Percentiles rank a stretch among this genome's conserved stretches.
Evolutionary conservation across 2,888 invertebrate species (phyloP).

Genomic region (Hyalella azteca): DNA sequence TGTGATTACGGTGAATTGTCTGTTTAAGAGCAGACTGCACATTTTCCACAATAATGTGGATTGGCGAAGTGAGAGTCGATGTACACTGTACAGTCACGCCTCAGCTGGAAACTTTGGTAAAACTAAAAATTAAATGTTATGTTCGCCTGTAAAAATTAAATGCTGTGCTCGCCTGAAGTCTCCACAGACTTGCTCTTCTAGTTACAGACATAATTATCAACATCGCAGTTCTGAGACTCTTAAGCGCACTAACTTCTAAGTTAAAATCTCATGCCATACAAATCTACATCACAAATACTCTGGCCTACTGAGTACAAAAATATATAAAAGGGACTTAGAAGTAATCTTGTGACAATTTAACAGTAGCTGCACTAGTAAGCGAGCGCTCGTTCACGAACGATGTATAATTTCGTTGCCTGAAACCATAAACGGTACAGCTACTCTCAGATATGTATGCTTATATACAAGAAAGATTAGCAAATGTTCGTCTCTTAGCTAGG

Average conservation of each 20-base stretch:
- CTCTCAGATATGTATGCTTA: background rate
- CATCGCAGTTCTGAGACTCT: background rate
- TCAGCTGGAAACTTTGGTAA: too few relatives aligned
- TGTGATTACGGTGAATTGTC: too few relatives aligned
- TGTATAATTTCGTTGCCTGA: background rate
- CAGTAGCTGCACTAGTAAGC: background rate
- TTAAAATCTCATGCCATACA: constrained; percentile 8
- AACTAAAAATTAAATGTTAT: background rate
- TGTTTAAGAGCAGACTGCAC: too few relatives aligned
- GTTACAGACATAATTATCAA: background rate
- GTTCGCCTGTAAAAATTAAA: background rate
- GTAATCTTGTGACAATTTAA: background rate
- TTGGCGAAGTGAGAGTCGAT: too few relatives aligned
- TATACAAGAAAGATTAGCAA: background rate
- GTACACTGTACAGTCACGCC: too few relatives aligned
- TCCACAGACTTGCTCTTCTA: background rate
- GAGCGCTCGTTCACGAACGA: background rate
- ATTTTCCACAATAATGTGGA: too few relatives aligned
- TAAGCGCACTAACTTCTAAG: background rate
- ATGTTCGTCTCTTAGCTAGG: background rate
- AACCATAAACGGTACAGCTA: background rate
- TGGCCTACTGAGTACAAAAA: constrained; percentile 18
- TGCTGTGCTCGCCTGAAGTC: background rate
- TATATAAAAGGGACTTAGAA: constrained; percentile 8
- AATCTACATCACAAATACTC: background rate